Evolutionary conservation across 2,888 invertebrate species (phyloP), one percentile per base, ranked within the genome.

Genomic region (Dynastes tityus): DNA sequence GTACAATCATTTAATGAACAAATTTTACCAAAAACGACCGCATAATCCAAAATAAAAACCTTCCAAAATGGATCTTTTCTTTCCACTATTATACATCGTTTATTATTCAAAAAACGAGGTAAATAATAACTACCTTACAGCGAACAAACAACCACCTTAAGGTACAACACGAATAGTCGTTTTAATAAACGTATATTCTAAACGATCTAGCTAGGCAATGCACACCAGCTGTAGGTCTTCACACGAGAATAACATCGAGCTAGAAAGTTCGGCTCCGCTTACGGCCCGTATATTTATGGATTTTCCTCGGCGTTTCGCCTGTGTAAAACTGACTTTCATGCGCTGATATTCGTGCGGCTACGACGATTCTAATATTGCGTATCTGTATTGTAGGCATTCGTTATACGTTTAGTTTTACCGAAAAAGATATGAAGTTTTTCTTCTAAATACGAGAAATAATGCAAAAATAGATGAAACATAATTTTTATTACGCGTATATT

Each of bases 271-370:
- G 63, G 9, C 67, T 51, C 8, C 9, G 67, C 49, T 49, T 68
- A 49, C 63, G 32, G n/a, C 40, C 13, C 68, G 68, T n/a, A 11
- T 45, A 45, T 45, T 11, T 45, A 45, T 45, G 45, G 45, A 45
- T 45, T 45, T 45, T 45, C 45, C 9, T 45, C 8, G 45, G 9
- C 45, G 11, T 45, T 45, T 11, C 9, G 45, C 9, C 45, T 45
- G 45, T 29, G 68, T 68, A 51, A 68, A 68, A 11, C 68, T 13
- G 68, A 51, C 68, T 68, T 51, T 51, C 68, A 63, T 32, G 63
- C 63, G 32, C 32, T n/a, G 63, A 63, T 63, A 29, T 27, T 29
- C 61, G 22, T 61, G 11, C 22, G 32, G 32, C 32, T 37, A 37
- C 32, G 1, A 37, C 32, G 32, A 37, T 37, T 37, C 32, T 37